Evolutionary conservation across 2,113 vertebrate genomes (phyloP).

Genomic region (Parus major): DNA sequence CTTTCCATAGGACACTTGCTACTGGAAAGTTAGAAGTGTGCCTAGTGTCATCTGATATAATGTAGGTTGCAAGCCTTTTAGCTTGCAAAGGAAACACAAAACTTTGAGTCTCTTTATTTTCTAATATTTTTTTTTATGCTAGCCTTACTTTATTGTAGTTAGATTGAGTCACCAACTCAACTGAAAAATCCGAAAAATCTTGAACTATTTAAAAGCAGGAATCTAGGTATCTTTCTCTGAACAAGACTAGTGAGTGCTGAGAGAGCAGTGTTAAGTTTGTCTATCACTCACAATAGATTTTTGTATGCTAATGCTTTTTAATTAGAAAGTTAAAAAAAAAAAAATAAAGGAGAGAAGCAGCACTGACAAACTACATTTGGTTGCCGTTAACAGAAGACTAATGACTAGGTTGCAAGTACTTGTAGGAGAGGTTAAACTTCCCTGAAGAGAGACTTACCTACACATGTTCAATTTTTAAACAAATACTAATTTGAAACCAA

Average conservation of each 20-base stretch:
- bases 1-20: background rate
- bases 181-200: background rate
- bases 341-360: background rate
- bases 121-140: background rate
- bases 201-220: background rate
- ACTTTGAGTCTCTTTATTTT: background rate
- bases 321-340: background rate
- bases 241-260: background rate
- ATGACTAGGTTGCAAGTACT: background rate
- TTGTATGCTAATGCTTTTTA: background rate
- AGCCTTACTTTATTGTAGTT: background rate
- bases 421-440: background rate
- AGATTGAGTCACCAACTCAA: background rate
- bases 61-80: background rate
- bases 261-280: background rate
- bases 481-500: background rate
- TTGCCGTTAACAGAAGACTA: background rate
- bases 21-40: background rate
- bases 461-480: background rate
- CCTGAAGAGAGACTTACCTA: background rate
- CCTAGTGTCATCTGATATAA: background rate
- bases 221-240: background rate
- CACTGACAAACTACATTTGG: background rate
- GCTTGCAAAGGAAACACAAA: background rate
- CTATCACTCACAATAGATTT: background rate